phyloP scores from a whole-genome alignment of 2,113 vertebrate genomes.

The Rhegmatorhina hoffmannsi region DNA sequence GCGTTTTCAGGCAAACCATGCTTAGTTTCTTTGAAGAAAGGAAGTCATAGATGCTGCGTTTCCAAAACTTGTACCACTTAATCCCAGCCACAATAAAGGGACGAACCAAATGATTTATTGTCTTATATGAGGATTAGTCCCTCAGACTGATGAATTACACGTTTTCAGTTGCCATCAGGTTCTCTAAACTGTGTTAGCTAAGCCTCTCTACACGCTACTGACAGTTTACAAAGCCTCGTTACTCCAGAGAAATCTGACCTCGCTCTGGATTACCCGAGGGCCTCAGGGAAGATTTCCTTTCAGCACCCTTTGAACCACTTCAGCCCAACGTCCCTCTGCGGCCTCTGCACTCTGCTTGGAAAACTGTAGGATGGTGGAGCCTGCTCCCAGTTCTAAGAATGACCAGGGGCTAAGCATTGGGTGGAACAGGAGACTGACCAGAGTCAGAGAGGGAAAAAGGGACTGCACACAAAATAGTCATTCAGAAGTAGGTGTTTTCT shows the following conservation, averaged over 20 bases:
- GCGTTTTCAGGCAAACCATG: background rate
- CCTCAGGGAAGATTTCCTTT: background rate
- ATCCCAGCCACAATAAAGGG: background rate
- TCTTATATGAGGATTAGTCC: background rate
- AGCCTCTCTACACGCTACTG: background rate
- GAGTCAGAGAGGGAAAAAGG: background rate
- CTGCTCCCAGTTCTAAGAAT: background rate
- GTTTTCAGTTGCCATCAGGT: background rate
- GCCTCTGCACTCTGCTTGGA: background rate
- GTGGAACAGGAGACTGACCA: background rate
- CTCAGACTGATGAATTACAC: background rate
- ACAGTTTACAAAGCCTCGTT: background rate
- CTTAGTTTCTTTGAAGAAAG: background rate
- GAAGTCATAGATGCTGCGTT: background rate
- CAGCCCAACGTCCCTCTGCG: background rate
- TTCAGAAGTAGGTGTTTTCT: background rate
- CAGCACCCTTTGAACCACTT: background rate
- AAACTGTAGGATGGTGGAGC: accelerated
- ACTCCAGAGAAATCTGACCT: background rate
- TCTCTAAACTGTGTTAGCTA: background rate
- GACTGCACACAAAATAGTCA: background rate
- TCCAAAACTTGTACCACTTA: background rate
- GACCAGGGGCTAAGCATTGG: accelerated
- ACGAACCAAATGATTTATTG: background rate
- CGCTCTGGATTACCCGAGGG: background rate